Evolutionary conservation across 1,140 invertebrate species (phyloP).

Genomic region (Megathymus violae): DNA sequence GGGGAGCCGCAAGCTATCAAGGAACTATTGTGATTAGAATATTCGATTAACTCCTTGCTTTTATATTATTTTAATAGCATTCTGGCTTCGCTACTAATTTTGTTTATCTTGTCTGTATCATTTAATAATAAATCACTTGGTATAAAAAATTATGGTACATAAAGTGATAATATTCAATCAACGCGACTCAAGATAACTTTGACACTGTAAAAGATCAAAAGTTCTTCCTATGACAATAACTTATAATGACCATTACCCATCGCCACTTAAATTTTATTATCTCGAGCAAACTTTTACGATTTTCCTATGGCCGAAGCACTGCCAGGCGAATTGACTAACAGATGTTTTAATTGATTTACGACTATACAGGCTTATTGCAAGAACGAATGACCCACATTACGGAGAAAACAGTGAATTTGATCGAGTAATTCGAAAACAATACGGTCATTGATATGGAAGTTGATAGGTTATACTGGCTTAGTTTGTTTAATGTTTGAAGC

Average conservation of each 20-base stretch:
- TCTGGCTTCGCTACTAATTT: too few relatives aligned
- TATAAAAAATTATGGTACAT: too few relatives aligned
- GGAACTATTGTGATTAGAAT: conserved; percentile 14
- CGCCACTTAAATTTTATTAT: conserved; percentile 54
- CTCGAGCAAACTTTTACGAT: conserved; percentile 41
- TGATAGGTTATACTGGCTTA: background rate
- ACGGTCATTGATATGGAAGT: background rate
- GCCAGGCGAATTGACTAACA: conserved; percentile 33
- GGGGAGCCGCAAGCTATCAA: conserved; percentile 17
- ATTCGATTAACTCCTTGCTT: conserved; percentile 7
- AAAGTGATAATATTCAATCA: too few relatives aligned
- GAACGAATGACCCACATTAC: conserved; percentile 24
- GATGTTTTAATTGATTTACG: conserved; percentile 28
- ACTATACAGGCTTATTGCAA: background rate
- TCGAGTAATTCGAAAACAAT: background rate
- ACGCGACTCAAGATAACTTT: too few relatives aligned
- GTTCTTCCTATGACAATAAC: conserved; percentile 28
- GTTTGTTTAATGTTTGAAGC: too few relatives aligned
- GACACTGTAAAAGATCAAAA: conserved; percentile 36
- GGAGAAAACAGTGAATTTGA: conserved; percentile 16
- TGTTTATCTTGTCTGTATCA: too few relatives aligned
- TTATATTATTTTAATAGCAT: background rate
- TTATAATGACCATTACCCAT: conserved; percentile 47
- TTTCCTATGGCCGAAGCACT: conserved; percentile 13
- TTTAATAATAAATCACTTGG: too few relatives aligned